Evolutionary conservation across 1,140 invertebrate species (phyloP).

Genomic region (Atta texana): DNA sequence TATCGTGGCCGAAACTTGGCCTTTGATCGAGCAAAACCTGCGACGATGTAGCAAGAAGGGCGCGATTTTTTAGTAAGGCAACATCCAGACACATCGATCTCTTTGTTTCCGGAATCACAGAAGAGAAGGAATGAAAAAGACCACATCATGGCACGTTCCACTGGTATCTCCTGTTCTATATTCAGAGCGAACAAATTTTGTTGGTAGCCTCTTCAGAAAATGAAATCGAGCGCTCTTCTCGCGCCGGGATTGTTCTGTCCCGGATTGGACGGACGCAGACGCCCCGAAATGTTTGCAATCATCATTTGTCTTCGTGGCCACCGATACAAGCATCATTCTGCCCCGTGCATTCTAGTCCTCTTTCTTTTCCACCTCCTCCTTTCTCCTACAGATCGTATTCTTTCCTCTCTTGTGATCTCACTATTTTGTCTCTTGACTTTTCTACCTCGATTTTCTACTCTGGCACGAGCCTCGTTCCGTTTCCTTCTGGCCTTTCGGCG

Average conservation of each 20-base stretch:
- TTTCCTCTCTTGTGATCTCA: conserved; percentile 24
- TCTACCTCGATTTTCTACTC: conserved; percentile 46
- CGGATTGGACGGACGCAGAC: conserved; percentile 56
- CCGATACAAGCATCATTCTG: conserved; percentile 41
- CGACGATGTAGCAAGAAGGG: background rate
- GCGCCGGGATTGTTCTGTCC: conserved; percentile 42
- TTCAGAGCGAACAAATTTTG: conserved; percentile 46
- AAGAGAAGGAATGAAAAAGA: background rate
- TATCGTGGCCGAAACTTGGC: background rate
- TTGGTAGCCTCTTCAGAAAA: conserved; percentile 48
- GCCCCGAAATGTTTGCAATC: conserved; percentile 65
- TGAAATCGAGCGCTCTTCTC: conserved; percentile 62
- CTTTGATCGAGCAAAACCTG: conserved; percentile 9
- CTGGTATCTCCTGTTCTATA: conserved; percentile 25
- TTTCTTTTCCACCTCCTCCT: background rate
- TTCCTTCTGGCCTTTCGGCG: conserved; percentile 41
- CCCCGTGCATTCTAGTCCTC: background rate
- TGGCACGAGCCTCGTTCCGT: conserved; percentile 58
- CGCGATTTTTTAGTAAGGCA: background rate
- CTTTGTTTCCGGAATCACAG: background rate
- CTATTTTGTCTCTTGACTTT: conserved; percentile 50
- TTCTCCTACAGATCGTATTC: background rate
- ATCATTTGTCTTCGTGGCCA: conserved; percentile 67
- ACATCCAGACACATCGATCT: conserved; percentile 18
- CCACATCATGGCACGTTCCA: background rate